phyloP scores from a whole-genome alignment of 2,113 vertebrate genomes.

The Mustelus asterias region DNA sequence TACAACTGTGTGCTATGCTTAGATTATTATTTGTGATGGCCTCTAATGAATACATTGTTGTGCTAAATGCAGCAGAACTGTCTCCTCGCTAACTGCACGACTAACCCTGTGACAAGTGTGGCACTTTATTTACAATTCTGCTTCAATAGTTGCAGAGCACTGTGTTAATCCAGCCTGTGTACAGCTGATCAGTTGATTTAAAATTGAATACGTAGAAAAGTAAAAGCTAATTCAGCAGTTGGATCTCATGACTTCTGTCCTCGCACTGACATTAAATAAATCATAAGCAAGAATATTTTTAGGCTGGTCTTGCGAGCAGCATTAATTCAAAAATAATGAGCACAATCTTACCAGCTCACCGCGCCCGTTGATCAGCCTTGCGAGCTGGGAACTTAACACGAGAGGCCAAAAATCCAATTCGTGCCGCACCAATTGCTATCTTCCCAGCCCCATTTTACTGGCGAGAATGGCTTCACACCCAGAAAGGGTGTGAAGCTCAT shows the following conservation, averaged over 20 bases:
- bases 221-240: background rate
- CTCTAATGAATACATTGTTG: background rate
- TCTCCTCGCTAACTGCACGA: background rate
- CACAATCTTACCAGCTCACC: no score
- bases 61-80: background rate
- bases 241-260: background rate
- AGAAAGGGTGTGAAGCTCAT: no score
- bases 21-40: background rate
- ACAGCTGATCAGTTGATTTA: background rate
- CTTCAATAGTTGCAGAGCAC: background rate
- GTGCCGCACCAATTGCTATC: no score
- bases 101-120: background rate
- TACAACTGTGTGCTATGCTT: background rate
- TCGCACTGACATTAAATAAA: background rate
- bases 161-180: background rate
- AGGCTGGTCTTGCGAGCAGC: background rate
- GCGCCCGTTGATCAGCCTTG: no score
- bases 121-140: background rate
- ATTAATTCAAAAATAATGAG: slow-evolving; percentile 5
- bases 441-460: no score
- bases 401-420: no score
- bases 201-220: background rate
- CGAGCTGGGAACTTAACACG: no score
- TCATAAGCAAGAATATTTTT: slow-evolving; percentile 19
- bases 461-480: no score